Base-by-base conservation (phyloP, 2,797 vertebrate genomes). In the Cyprinella venusta region DNA sequence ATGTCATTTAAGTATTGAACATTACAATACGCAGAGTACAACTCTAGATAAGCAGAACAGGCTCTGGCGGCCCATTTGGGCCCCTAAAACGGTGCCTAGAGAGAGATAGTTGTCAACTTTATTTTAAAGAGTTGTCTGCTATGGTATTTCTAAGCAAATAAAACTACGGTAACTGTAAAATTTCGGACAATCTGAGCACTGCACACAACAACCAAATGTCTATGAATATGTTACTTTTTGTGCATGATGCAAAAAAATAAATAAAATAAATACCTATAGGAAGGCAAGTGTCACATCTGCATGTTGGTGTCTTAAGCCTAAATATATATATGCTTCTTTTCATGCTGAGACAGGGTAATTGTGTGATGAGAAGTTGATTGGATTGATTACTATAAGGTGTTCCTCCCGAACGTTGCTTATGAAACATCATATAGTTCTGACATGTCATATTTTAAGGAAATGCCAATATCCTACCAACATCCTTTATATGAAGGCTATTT, bases 231-330 rank as follows among this genome's bases (percentile, higher is more conserved):
- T 45, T 48, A 59, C 4, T 59, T 56, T 56, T 59, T 12, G n/a
- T 18, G 63, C 30, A 50, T 18, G 38, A 30, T 18, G 48, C 33
- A 30, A 69, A 38, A 69, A 18, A 72, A 63, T 26, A 52, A 30
- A 30, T 30, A 30, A 30, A 64, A 19, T 19, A 26, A 4, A 12
- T 48, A 56, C 42, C 33, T 69, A 78, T 50, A 78, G 67, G 50
- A 59, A 79, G 52, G 42, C 52, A 84, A 65, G 67, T 69, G 52
- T 18, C 24, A 5, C n/a, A 82, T 15, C 24, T 84, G 7, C 30
- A 30, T 67, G 38, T 56, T 54, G 74, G 76, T 8, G 38, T 67
- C 8, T 76, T 76, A 33, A 5, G 26, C 26, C 26, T 30, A 30
- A 30, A 33, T 33, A 33, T 33, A 33, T 33, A 33, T 33, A 33